Evolutionary conservation across 1,140 invertebrate species (phyloP), one percentile per base, ranked within the genome.

Genomic region (Hestina assimilis): DNA sequence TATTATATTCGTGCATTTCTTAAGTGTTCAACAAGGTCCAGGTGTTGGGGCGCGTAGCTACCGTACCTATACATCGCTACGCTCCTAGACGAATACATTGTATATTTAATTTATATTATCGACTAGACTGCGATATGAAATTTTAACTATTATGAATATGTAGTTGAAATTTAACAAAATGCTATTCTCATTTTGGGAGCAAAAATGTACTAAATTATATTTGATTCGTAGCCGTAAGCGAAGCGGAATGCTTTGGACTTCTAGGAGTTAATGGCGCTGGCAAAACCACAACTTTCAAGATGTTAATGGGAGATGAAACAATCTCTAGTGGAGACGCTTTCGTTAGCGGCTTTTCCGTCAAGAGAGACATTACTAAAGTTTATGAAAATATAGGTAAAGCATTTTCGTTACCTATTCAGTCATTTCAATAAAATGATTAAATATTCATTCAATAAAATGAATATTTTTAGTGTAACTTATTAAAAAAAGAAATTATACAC

Each of bases 221-320:
- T n/a, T n/a, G n/a, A n/a, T 14, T 70, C 59, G 9, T 33, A 85
- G 82, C 69, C 54, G 83, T 89, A 2, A 76, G 74, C 42, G 79
- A 85, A 55, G 65, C 62, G 0, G 89, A 98, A 89, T 97, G 96
- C 75, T 98, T 98, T 79, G 97, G 97, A 6, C 83, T 99, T 17
- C 87, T 99, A 12, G 97, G 97, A 3, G 92, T 96, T 0, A 97
- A 97, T 75, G 95, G 95, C 3, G 95, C 95, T 7, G 91, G 91
- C 0, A 95, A 96, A 88, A 97, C 96, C 0, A 94, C 94, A 0
- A 96, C 95, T 0, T 97, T 97, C 71, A 95, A 95, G 83, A 96
- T 97, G 94, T 79, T 98, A 43, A 98, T 96, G 20, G 97, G 96
- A 3, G 95, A 96, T 75, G 91, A 94, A 58, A 73, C 67, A 3